Conservation (phyloP, 2,888 invertebrate genomes). For the Heliconius cydno region DNA sequence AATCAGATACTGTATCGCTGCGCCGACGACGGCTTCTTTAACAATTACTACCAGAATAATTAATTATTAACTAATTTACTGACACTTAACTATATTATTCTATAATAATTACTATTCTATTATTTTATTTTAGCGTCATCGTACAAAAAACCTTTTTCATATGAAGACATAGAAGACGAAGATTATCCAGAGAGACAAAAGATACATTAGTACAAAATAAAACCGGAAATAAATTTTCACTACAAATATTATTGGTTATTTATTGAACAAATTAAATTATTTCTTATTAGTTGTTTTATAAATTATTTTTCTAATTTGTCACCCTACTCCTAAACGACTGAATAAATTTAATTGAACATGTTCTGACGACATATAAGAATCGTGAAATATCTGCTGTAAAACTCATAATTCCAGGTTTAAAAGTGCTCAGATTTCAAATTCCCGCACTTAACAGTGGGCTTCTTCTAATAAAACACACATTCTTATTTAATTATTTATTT, state of each 20-base stretch:
- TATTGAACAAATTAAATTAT: neutral
- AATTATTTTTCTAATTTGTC: too few relatives aligned
- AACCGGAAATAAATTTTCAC: neutral
- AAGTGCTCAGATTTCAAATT: too few relatives aligned
- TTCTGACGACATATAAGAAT: too few relatives aligned
- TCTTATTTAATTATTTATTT: neutral
- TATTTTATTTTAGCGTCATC: constrained; percentile 51
- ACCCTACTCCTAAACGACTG: too few relatives aligned
- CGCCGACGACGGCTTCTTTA: neutral
- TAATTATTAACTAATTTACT: too few relatives aligned
- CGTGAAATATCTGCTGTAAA: too few relatives aligned
- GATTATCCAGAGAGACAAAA: constrained; percentile 50
- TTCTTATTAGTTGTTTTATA: neutral
- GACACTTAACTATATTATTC: neutral
- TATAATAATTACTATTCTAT: neutral
- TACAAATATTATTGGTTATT: neutral
- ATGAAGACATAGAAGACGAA: constrained; percentile 53
- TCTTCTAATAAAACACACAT: neutral
- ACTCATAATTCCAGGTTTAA: too few relatives aligned
- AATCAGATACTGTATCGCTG: neutral
- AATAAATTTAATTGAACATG: too few relatives aligned
- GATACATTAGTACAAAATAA: neutral
- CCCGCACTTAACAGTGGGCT: too few relatives aligned
- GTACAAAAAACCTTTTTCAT: constrained; percentile 53
- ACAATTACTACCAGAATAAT: neutral